Evolutionary conservation across 1,140 invertebrate species (phyloP).

Genomic region (Drosophila ambigua): DNA sequence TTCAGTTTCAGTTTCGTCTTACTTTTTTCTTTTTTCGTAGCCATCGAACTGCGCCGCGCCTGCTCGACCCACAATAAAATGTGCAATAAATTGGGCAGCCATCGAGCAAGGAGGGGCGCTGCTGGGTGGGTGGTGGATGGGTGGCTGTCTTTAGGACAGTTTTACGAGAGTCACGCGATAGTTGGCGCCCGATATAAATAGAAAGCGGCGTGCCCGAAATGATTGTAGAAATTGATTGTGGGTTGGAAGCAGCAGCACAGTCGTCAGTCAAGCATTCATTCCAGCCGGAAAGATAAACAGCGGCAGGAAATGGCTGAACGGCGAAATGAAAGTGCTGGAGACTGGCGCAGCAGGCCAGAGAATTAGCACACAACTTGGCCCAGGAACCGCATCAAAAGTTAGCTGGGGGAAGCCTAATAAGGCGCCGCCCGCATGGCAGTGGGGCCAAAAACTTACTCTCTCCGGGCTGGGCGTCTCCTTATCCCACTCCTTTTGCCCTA

Average conservation of each 20-base stretch:
- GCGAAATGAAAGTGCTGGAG: too few species aligned
- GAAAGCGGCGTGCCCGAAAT: constrained; percentile 58
- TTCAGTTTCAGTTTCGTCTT: too few species aligned
- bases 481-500: too few species aligned
- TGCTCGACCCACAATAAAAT: constrained; percentile 69
- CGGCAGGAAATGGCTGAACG: background rate
- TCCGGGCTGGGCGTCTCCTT: too few species aligned
- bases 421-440: constrained; percentile 10
- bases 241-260: constrained; percentile 75
- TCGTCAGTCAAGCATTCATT: constrained; percentile 66
- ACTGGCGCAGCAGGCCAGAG: background rate
- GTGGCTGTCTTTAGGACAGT: constrained; percentile 9
- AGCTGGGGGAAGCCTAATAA: constrained; percentile 47
- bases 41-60: constrained; percentile 48
- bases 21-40: constrained; percentile 32
- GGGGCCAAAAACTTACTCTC: background rate
- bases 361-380: constrained; percentile 47
- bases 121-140: constrained; percentile 17
- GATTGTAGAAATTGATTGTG: constrained; percentile 76
- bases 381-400: constrained; percentile 47
- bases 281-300: constrained; percentile 67
- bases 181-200: constrained; percentile 66
- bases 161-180: constrained; percentile 66
- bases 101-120: background rate
- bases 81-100: constrained; percentile 75